Evolutionary conservation across 35 echinoderm and acorn worm species (phyloP), one percentile per base, ranked within the genome.

Genomic region (Chiridota heheva): DNA sequence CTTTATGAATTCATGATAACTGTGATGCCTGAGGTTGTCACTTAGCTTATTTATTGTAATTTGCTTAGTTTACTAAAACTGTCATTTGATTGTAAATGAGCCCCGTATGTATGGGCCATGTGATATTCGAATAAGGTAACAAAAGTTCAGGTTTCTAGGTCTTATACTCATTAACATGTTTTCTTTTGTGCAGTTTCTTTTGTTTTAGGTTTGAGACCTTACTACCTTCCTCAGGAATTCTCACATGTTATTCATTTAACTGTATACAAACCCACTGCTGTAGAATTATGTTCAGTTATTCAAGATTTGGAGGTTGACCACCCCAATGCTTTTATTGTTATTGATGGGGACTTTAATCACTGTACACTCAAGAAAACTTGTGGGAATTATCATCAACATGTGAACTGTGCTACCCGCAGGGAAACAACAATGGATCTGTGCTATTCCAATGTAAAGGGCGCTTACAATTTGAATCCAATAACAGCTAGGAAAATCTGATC

Each of bases 161-260:
- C n/a, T n/a, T n/a, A n/a, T n/a, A n/a, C n/a, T n/a, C n/a, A n/a
- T n/a, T n/a, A n/a, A n/a, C n/a, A n/a, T n/a, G n/a, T n/a, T n/a
- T n/a, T n/a, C n/a, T n/a, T n/a, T n/a, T n/a, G n/a, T n/a, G n/a
- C n/a, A n/a, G n/a, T n/a, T n/a, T n/a, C n/a, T n/a, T n/a, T n/a
- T n/a, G n/a, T n/a, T n/a, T n/a, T n/a, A n/a, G n/a, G 87, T 40
- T 12, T 84, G 42, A 59, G 72, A 7, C 80, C 80, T 5, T 49
- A 69, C 30, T 82, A 82, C 36, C 45, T 85, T 13, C 86, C 65
- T 15, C 29, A 67, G 44, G 67, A 88, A 42, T 88, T 88, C 81
- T 81, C 77, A 24, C 86, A 88, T 49, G 86, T 81, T 60, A 61
- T 88, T 15, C 18, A 31, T 34, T 30, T 40, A 0, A 73, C 47